phyloP scores from a whole-genome alignment of 2,113 vertebrate genomes.

The Turdus rufiventris region DNA sequence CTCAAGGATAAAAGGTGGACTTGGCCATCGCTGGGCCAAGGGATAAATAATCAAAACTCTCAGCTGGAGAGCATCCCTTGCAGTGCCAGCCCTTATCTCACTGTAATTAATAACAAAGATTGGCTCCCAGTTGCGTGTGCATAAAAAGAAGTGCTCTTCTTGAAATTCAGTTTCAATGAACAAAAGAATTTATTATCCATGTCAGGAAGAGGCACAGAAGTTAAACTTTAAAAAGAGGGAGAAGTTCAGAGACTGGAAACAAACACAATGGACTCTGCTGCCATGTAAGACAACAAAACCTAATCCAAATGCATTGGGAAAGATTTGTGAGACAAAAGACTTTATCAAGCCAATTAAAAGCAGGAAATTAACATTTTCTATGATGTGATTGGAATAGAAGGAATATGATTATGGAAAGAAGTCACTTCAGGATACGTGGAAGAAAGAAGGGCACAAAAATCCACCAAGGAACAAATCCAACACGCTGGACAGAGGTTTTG shows the following conservation, averaged over 20 bases:
- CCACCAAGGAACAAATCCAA: background rate
- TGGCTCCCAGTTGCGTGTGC: background rate
- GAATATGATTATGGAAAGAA: constrained; percentile 3
- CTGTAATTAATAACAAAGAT: background rate
- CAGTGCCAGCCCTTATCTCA: background rate
- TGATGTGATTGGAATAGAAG: background rate
- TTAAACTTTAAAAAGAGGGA: background rate
- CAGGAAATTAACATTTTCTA: constrained; percentile 29
- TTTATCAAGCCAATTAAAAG: constrained; percentile 42
- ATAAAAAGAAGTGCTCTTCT: background rate
- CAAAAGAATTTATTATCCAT: background rate
- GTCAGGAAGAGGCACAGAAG: background rate
- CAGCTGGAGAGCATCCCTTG: background rate
- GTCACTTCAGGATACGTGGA: background rate
- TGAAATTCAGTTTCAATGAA: background rate
- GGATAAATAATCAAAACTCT: background rate
- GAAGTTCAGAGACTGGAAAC: background rate
- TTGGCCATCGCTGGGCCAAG: background rate
- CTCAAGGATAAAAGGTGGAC: background rate
- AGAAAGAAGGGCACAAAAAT: background rate
- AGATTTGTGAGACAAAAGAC: constrained; percentile 1
- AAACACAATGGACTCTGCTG: background rate
- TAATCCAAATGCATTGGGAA: background rate
- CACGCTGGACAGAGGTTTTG: background rate
- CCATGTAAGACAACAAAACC: background rate